These are phyloP conservation scores for Agriopis marginaria DNA, from an alignment of 2,888 invertebrate genomes.

Conservation along the genomic window DNA sequence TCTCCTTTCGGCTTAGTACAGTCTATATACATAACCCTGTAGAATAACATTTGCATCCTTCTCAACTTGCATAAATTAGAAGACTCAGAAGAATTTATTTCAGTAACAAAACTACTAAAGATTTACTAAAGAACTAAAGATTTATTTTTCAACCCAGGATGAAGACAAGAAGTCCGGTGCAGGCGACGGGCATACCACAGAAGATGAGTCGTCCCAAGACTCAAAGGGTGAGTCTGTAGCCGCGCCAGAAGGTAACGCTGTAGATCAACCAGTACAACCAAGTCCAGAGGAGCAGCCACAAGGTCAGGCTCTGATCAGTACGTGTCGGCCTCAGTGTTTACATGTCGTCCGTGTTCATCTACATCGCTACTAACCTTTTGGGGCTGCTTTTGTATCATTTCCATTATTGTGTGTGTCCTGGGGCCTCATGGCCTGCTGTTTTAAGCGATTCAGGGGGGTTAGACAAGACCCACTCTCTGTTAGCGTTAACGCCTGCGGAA, in stretches of 20 bases:
- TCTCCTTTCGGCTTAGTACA: no score
- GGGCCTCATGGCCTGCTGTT: no score
- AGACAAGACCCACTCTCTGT: no score
- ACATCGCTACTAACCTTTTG: slow-evolving; percentile 77
- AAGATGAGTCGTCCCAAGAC: slow-evolving; percentile 85
- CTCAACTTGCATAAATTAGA: no score
- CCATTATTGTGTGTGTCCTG: slow-evolving; percentile 21
- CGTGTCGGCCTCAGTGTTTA: slow-evolving; percentile 61
- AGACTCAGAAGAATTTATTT: background rate
- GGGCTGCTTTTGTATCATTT: slow-evolving; percentile 49
- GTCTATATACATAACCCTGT: no score
- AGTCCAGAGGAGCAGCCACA: slow-evolving; percentile 56
- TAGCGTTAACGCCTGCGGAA: no score
- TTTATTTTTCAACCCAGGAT: slow-evolving; percentile 64
- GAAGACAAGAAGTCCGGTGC: slow-evolving; percentile 83
- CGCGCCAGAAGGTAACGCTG: slow-evolving; percentile 74
- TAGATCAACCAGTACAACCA: slow-evolving; percentile 69
- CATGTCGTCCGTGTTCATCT: slow-evolving; percentile 67
- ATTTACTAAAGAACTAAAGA: background rate
- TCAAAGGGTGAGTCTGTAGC: slow-evolving; percentile 80
- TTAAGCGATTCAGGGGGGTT: no score
- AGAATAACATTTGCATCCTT: no score
- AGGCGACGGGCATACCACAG: slow-evolving; percentile 81
- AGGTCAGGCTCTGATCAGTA: slow-evolving; percentile 64
- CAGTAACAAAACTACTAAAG: background rate